Base-by-base conservation (phyloP, 2,797 vertebrate species). In the Erpetoichthys calabaricus region DNA sequence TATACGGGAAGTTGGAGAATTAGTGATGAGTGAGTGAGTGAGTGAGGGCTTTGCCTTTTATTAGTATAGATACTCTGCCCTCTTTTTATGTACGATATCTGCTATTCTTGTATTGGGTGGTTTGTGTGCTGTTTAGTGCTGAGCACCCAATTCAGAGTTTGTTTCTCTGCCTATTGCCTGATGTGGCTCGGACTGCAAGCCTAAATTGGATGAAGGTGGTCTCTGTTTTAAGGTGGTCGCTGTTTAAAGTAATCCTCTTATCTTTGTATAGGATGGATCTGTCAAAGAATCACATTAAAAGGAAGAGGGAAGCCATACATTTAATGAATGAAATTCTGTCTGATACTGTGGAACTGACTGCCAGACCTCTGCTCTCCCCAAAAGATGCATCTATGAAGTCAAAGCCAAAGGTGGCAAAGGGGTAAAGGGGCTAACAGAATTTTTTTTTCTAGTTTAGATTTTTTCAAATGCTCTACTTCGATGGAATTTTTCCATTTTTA, bases 301-400 rank as follows among this genome's bases (percentile, higher is more conserved):
- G 83, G 44, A 5, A 82, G 57, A 78, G 73, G 2, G 70, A 85
- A 5, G 83, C 85, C 0, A 61, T 83, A 60, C 61, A 49, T 53
- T 68, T 86, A 62, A 81, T 87, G 81, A 77, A 74, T 6, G 84
- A 86, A 50, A 71, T 87, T 55, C 65, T 85, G 7, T 68, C 70
- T 25, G 82, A 80, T 42, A 70, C 76, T 7, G 53, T 43, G 25
- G 57, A 61, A 1, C 64, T 76, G 5, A 60, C 72, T 47, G 8
- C 57, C 58, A 5, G 25, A 42, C 62, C 59, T 6, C 9, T 1
- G 0, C 73, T 50, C 42, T 8, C 45, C 0, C 8, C 47, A 7
- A 55, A 62, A 8, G 49, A 43, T 42, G 58, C 10, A 10, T 5
- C 25, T 4, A 4, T 4, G 51, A 59, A 41, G n/a, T 42, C 51